Evolutionary conservation across 2,113 vertebrate genomes (phyloP).

Genomic region (Lepus timidus): DNA sequence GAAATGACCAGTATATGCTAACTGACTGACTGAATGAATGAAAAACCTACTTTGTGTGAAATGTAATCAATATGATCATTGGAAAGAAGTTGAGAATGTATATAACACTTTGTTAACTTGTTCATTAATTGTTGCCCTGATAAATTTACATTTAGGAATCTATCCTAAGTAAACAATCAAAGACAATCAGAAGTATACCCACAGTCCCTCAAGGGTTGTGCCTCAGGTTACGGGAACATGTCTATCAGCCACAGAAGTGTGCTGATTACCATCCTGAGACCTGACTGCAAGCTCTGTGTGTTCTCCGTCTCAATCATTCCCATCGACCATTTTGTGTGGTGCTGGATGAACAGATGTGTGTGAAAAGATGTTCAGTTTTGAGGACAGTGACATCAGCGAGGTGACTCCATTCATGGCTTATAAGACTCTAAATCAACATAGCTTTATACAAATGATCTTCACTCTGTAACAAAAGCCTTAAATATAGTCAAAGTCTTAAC

Average conservation of each 20-base stretch:
- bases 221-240: background rate
- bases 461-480: background rate
- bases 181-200: background rate
- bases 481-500: conserved; percentile 3
- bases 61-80: background rate
- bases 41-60: background rate
- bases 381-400: background rate
- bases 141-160: conserved; percentile 21
- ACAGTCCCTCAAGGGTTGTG: background rate
- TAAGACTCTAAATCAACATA: background rate
- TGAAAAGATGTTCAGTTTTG: background rate
- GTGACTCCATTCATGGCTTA: background rate
- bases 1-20: background rate
- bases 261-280: background rate
- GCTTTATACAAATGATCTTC: background rate
- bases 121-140: background rate
- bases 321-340: background rate
- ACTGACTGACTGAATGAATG: background rate
- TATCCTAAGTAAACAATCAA: background rate
- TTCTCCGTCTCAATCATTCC: background rate
- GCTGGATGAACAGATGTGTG: background rate
- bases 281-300: background rate
- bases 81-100: background rate
- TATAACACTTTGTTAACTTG: background rate
- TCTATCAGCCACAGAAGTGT: too few species aligned